A percentile compares a stretch with the other conserved stretches of the same genome.
phyloP scores from a whole-genome alignment of 2,113 vertebrate species.

The Bos indicus region DNA sequence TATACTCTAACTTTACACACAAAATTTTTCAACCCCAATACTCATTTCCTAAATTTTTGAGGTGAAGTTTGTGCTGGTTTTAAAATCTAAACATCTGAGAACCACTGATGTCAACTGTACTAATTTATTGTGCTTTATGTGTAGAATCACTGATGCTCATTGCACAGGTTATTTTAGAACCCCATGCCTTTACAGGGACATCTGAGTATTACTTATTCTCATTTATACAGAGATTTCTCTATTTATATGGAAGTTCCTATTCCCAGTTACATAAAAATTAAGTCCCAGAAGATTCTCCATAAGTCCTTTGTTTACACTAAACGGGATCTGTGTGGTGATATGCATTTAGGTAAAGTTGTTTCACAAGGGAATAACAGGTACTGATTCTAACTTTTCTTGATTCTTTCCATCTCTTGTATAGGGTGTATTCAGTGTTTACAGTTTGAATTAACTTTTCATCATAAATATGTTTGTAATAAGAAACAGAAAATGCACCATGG shows the following conservation, averaged over 20 bases:
- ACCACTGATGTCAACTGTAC: background rate
- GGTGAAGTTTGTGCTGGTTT: background rate
- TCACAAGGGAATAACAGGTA: background rate
- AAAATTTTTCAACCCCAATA: background rate
- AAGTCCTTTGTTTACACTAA: constrained; percentile 3
- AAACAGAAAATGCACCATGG: background rate
- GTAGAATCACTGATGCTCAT: background rate
- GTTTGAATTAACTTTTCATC: constrained; percentile 31
- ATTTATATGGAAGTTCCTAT: background rate
- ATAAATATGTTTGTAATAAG: constrained; percentile 2
- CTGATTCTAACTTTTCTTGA: background rate
- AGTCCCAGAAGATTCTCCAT: background rate
- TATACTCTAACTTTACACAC: background rate
- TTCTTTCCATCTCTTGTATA: background rate
- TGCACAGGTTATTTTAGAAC: background rate
- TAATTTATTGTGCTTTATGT: background rate
- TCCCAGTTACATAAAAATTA: background rate
- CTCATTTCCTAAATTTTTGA: background rate
- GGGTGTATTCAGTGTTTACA: background rate
- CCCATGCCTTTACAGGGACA: background rate
- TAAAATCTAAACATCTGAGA: background rate
- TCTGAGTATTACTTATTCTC: background rate
- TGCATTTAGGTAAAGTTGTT: background rate
- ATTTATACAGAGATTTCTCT: background rate
- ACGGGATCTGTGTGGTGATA: background rate